Base-by-base conservation (phyloP, 2,888 invertebrate genomes). In the Microchrysa polita region DNA sequence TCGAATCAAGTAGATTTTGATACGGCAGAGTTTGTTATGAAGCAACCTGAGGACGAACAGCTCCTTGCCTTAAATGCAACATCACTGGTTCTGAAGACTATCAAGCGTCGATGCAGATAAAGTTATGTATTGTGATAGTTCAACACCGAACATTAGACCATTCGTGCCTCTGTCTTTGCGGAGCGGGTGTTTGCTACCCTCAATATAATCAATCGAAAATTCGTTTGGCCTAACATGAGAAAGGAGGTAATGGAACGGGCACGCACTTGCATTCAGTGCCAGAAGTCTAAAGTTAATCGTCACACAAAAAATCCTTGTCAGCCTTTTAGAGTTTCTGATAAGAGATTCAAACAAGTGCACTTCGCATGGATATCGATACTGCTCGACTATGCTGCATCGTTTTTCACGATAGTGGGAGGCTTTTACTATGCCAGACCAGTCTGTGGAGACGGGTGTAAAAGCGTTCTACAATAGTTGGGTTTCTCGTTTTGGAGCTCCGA, bases 141-240 rank as follows among this genome's bases (percentile, higher is more conserved):
- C 52, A 9, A 52, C 5, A 52, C 10, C 52, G 2, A 10, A 5
- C 52, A 9, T 52, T 5, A 14, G 52, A 52, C 52, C 52, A 16
- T 52, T 52, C 52, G 52, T 9, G 16, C 52, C 52, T 14, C 2
- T 9, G 2, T 14, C 52, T 9, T 16, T 52, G 52, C 52, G 52
- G 52, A 52, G 16, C 7, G n/a, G 5, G 16, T 14, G 5, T 52
- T 52, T 55, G 55, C 55, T 5, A 55, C 22, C 16, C 22, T 55
- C 18, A 16, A 22, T 5, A 20, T 2, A 10, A 20, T 55, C 5
- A 9, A 16, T 10, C 14, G 22, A 55, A 5, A 16, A 18, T 55
- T 73, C 16, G 55, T 55, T 10, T 55, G 55, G 55, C 20, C 22
- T 4, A n/a, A 12, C 48, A 48, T 48, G 16, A 12, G 48, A 48